A percentile compares a stretch with the other conserved stretches of the same genome.
Conservation (phyloP, 1,140 invertebrate species). For the Paraescarpia echinospica region DNA sequence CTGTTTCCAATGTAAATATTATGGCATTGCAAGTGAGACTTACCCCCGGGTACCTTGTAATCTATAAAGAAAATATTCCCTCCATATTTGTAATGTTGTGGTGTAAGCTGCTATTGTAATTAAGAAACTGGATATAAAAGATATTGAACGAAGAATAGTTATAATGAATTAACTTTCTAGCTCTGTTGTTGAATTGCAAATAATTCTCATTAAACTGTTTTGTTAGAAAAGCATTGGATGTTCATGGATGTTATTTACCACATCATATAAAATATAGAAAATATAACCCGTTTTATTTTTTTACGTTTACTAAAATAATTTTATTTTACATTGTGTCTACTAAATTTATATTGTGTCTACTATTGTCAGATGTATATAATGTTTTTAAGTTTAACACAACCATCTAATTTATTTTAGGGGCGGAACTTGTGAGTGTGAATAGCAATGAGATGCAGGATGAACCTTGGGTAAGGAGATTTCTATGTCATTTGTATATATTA, state of each 20-base stretch:
- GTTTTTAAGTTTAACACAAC: no score
- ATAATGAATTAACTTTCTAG: background rate
- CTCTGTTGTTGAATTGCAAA: background rate
- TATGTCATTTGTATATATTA: background rate
- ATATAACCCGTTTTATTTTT: no score
- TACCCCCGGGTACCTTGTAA: background rate
- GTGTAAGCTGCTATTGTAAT: background rate
- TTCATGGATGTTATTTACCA: background rate
- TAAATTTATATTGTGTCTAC: no score
- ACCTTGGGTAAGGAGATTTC: background rate
- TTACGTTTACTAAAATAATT: no score
- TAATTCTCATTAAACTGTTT: background rate
- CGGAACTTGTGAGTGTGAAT: background rate
- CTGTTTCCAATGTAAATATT: background rate
- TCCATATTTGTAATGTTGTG: background rate
- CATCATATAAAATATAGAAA: background rate
- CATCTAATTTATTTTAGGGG: background rate
- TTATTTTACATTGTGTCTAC: no score
- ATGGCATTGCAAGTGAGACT: background rate
- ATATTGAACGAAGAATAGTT: background rate
- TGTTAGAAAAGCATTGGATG: background rate
- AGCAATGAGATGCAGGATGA: background rate
- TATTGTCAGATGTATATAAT: no score
- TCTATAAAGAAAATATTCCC: background rate
- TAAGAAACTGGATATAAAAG: background rate